Conservation (phyloP, 2,888 invertebrate genomes). For the Julus scanicus region DNA sequence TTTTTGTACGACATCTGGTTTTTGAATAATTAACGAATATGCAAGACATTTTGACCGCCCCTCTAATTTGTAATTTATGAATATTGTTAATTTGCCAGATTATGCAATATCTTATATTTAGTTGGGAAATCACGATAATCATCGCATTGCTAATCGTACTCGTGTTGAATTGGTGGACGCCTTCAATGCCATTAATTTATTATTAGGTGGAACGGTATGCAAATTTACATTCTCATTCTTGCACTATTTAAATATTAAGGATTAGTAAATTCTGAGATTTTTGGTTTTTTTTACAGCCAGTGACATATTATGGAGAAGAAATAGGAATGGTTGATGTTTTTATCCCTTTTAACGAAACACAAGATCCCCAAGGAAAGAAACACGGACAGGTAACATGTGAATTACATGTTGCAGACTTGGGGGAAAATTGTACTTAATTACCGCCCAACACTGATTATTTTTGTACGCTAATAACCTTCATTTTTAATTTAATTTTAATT, state of each 20-base stretch:
- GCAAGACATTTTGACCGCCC: too few species aligned
- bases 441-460: too few species aligned
- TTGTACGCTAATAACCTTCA: not conserved
- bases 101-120: too few species aligned
- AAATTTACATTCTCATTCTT: too few species aligned
- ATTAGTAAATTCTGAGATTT: not conserved
- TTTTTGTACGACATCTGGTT: too few species aligned
- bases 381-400: slow-evolving; percentile 47
- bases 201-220: slow-evolving; percentile 78
- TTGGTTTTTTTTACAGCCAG: not conserved
- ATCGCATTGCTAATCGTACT: slow-evolving; percentile 70
- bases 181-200: slow-evolving; percentile 82
- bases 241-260: too few species aligned
- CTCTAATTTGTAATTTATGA: too few species aligned
- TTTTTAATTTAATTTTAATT: not conserved
- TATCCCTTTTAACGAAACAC: slow-evolving; percentile 54
- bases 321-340: slow-evolving; percentile 57
- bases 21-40: too few species aligned
- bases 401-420: too few species aligned
- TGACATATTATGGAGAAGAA: slow-evolving; percentile 58
- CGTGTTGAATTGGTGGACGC: slow-evolving; percentile 75
- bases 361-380: slow-evolving; percentile 55
- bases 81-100: too few species aligned
- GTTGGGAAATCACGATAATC: slow-evolving; percentile 55
- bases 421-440: too few species aligned